A percentile compares a stretch with the other conserved stretches of the same genome.
Conservation (phyloP, 37 sponge, comb jelly and placozoan species). For the Spongia lamella region DNA sequence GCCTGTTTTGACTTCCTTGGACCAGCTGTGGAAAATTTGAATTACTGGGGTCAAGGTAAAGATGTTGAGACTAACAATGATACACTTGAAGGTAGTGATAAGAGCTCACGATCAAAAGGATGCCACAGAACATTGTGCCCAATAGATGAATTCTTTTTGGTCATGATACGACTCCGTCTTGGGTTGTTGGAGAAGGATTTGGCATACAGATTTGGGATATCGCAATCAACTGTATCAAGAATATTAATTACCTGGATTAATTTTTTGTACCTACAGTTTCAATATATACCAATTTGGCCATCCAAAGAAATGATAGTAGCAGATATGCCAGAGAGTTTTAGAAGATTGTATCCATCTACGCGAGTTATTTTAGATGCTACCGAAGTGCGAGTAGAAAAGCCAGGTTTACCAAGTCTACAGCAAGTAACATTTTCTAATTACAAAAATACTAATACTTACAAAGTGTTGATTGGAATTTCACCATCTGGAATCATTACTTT, state of each 20-base stretch:
- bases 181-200: constrained; percentile 34
- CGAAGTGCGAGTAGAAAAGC: too few species aligned
- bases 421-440: too few species aligned
- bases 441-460: constrained; percentile 55
- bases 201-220: constrained; percentile 25
- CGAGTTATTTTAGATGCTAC: constrained; percentile 26
- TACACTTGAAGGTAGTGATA: background rate
- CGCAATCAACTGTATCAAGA: constrained; percentile 33
- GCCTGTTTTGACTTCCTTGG: constrained; percentile 26
- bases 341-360: constrained; percentile 23
- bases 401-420: too few species aligned
- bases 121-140: constrained; percentile 10
- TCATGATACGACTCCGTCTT: constrained; percentile 19
- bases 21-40: constrained; percentile 19
- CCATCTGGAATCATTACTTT: constrained; percentile 45
- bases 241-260: constrained; percentile 41
- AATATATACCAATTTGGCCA: constrained; percentile 28
- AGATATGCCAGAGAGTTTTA: too few species aligned
- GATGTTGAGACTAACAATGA: constrained; percentile 6
- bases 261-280: constrained; percentile 17
- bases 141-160: constrained; percentile 36
- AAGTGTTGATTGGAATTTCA: constrained; percentile 45
- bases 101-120: too few species aligned
- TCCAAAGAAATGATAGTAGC: constrained; percentile 1
- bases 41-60: too few species aligned